These are phyloP conservation scores for Scaptomyza hsui DNA, from an alignment of 1,140 invertebrate genomes.

Conservation along the genomic window DNA sequence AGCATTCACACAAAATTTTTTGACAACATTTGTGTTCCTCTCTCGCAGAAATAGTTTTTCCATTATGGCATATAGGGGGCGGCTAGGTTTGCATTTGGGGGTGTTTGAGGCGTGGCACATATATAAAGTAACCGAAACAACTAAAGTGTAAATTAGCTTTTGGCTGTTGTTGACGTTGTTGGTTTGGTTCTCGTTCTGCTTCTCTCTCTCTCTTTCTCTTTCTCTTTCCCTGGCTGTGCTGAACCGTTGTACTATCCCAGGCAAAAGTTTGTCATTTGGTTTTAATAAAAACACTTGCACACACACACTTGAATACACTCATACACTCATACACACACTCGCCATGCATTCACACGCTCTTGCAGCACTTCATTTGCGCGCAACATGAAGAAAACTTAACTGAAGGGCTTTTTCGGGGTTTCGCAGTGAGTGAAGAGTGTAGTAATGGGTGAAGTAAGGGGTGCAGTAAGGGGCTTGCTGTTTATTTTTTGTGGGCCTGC, in stretches of 20 bases:
- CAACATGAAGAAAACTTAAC: conserved; percentile 63
- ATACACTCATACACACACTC: conserved; percentile 39
- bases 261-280: conserved; percentile 79
- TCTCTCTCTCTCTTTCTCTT: background rate
- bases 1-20: conserved; percentile 76
- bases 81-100: conserved; percentile 1
- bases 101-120: conserved; percentile 29
- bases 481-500: conserved; percentile 32
- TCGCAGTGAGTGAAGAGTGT: background rate
- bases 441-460: background rate
- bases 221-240: conserved; percentile 20
- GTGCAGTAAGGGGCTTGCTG: conserved; percentile 9
- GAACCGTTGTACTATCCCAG: conserved; percentile 46
- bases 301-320: conserved; percentile 32
- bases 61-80: conserved; percentile 58
- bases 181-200: conserved; percentile 50
- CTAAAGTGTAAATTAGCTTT: conserved; percentile 82
- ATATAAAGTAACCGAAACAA: conserved; percentile 77
- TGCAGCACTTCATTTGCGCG: conserved; percentile 74
- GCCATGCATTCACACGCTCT: conserved; percentile 45
- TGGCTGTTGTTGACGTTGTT: conserved; percentile 80
- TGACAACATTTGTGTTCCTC: conserved; percentile 73
- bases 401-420: conserved; percentile 65
- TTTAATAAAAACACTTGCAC: conserved; percentile 79
- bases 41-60: conserved; percentile 76